phyloP scores from a whole-genome alignment of 2,888 invertebrate species.

The Caenorhabditis sinica region DNA sequence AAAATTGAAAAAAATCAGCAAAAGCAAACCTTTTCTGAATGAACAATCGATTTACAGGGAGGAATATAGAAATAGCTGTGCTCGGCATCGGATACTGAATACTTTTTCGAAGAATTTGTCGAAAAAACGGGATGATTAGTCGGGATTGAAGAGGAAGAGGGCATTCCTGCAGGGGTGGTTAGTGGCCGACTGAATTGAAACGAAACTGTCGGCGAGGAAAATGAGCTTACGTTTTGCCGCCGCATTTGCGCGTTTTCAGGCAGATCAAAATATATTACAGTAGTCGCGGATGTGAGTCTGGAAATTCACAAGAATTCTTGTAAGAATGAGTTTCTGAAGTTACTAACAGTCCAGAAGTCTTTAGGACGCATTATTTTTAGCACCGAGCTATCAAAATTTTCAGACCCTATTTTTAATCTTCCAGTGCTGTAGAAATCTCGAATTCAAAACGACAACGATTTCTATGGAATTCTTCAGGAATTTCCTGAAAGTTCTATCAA shows the following conservation, averaged over 20 bases:
- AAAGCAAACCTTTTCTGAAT: constrained; percentile 46
- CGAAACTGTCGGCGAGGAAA: background rate
- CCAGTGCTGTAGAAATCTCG: too few species aligned
- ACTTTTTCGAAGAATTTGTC: constrained; percentile 43
- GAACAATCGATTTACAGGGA: constrained; percentile 40
- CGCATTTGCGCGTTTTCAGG: constrained; percentile 5
- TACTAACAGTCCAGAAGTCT: too few species aligned
- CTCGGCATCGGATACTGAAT: constrained; percentile 52
- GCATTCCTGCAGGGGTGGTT: constrained; percentile 25
- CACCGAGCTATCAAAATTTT: too few species aligned
- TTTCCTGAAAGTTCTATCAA: too few species aligned
- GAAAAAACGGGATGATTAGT: constrained; percentile 13
- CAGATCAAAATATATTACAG: background rate
- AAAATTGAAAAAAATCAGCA: background rate
- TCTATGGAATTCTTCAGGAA: too few species aligned
- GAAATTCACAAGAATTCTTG: too few species aligned
- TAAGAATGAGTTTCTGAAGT: too few species aligned
- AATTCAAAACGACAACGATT: too few species aligned
- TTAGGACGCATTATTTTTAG: too few species aligned
- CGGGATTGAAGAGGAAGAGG: constrained; percentile 20
- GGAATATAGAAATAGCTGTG: constrained; percentile 62
- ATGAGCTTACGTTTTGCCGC: background rate
- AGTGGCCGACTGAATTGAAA: constrained; percentile 6
- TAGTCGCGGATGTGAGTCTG: too few species aligned
- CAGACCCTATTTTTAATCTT: too few species aligned